Base-by-base conservation (phyloP, 2,797 vertebrate genomes). In the Pipistrellus nathusii region DNA sequence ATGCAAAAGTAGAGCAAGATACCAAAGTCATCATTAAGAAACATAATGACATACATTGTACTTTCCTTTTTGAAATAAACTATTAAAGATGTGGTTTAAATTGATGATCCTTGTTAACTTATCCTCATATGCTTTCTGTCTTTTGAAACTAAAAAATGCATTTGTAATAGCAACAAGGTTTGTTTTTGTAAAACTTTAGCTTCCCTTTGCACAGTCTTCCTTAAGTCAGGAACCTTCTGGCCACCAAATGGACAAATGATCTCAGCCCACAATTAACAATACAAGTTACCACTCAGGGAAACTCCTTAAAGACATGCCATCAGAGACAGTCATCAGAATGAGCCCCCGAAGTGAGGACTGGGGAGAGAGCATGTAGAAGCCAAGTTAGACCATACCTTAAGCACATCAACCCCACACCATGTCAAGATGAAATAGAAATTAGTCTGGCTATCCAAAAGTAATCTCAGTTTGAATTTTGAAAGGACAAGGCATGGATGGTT, bases 11-110 rank as follows among this genome's bases (percentile, higher is more conserved):
- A 88, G 35, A 71, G 27, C 12, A 46, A 82, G 64, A 1, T 30
- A 55, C 51, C 80, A 73, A 44, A 64, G 46, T 86, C 92, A 68
- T 62, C 82, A 89, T 59, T 72, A 85, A 88, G 78, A 93, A 91
- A 66, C 7, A 7, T 53, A 77, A 87, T 44, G 30, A 11, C 51
- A 38, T 86, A 69, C 23, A 69, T 84, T 86, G 85, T 21, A 46
- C 15, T 78, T 90, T 73, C 82, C 12, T 62, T 62, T 92, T 91
- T 76, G 15, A 62, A 57, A 38, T 62, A 83, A 80, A 59, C 44
- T 23, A 68, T 68, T 30, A 71, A 82, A 68, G n/a, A 75, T 71
- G 44, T 53, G 35, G 27, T 94, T 87, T 85, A 55, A 73, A 51
- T 77, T 51, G 57, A 77, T 66, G 35, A 3, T 9, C 30, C 21